Conservation (phyloP, 2,797 vertebrate species). For the Rhinophrynus dorsalis region DNA sequence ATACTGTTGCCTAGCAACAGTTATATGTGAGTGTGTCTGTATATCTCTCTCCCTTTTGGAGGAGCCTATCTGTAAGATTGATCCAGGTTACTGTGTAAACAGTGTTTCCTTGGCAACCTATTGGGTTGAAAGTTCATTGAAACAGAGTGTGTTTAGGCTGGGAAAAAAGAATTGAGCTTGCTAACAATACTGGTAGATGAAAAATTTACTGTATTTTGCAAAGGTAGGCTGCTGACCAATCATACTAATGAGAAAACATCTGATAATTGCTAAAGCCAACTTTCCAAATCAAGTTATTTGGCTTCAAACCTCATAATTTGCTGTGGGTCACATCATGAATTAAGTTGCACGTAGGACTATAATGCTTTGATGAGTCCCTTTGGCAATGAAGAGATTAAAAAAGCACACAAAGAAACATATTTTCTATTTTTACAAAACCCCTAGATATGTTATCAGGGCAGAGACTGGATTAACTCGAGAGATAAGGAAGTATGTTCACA, state of each 20-base stretch:
- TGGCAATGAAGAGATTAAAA: no score
- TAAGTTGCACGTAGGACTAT: no score
- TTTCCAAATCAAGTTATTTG: neutral
- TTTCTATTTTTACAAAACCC: no score
- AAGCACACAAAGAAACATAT: no score
- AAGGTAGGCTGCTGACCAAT: neutral
- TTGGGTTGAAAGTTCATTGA: constrained; percentile 37
- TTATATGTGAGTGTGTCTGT: constrained; percentile 34
- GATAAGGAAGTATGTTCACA: no score
- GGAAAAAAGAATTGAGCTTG: constrained; percentile 15
- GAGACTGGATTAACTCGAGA: no score
- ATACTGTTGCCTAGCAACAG: constrained; percentile 52
- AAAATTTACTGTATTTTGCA: neutral
- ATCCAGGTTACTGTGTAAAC: constrained; percentile 52
- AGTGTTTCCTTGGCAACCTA: constrained; percentile 48
- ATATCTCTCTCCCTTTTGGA: constrained; percentile 37
- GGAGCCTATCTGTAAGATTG: constrained; percentile 46
- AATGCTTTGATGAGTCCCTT: no score
- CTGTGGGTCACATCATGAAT: no score
- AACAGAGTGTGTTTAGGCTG: constrained; percentile 34
- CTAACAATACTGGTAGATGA: constrained; percentile 9
- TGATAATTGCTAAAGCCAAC: neutral
- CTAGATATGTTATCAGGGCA: no score
- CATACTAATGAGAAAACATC: neutral
- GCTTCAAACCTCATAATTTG: no score